These are phyloP conservation scores for Cantharis rufa DNA, from an alignment of 2,888 invertebrate species.

Conservation along the genomic window DNA sequence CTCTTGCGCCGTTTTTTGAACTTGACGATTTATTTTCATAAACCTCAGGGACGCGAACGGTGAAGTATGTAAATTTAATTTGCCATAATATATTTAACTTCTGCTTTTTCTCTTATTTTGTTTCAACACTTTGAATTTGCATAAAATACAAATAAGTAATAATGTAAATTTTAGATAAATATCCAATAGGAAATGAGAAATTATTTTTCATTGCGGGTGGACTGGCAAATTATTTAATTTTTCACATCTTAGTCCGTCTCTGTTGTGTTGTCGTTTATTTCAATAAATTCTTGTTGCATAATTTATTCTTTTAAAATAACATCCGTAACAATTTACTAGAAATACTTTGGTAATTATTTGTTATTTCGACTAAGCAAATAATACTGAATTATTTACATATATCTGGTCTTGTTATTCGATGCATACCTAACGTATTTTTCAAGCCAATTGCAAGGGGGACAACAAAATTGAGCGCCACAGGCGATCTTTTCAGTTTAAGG, in stretches of 20 bases:
- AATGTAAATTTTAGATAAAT: too few relatives aligned
- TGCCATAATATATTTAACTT: constrained; percentile 32
- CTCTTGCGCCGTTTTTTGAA: constrained; percentile 21
- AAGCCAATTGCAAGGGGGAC: too few relatives aligned
- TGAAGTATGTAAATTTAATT: constrained; percentile 36
- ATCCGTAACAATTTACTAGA: too few relatives aligned
- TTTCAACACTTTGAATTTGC: neutral
- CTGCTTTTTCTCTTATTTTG: constrained; percentile 16
- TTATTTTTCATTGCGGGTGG: too few relatives aligned
- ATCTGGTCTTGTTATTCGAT: too few relatives aligned
- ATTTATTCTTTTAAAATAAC: neutral
- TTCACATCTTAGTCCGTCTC: too few relatives aligned
- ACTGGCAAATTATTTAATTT: too few relatives aligned
- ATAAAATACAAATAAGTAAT: neutral
- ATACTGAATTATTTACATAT: too few relatives aligned
- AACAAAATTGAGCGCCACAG: neutral
- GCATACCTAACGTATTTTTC: too few relatives aligned
- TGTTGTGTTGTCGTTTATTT: too few relatives aligned
- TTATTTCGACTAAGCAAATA: neutral
- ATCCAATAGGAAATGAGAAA: too few relatives aligned
- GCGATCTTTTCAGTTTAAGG: neutral
- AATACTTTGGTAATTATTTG: neutral
- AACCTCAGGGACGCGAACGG: constrained; percentile 27
- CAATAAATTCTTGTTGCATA: too few relatives aligned
- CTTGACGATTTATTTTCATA: constrained; percentile 35